A percentile compares a stretch with the other conserved stretches of the same genome.
phyloP scores from a whole-genome alignment of 37 sponge, comb jelly and placozoan species.

The Halichondria panicea region DNA sequence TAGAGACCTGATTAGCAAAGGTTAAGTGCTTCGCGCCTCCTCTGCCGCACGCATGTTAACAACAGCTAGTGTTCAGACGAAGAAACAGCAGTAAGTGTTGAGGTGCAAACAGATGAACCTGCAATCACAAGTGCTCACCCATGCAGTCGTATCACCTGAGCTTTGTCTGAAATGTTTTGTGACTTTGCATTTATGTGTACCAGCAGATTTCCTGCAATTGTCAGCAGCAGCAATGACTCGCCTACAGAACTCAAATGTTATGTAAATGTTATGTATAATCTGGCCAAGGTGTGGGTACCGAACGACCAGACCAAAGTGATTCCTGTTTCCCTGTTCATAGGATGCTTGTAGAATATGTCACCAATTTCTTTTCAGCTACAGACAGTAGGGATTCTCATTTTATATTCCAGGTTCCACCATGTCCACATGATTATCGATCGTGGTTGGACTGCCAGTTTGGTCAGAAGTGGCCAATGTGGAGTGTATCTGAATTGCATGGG shows the following conservation, averaged over 20 bases:
- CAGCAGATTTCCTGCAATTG: background rate
- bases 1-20: no score
- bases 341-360: background rate
- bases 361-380: background rate
- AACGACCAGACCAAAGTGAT: background rate
- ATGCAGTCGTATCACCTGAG: no score
- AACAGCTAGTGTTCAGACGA: no score
- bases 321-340: background rate
- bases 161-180: no score
- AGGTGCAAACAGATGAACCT: background rate
- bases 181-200: background rate
- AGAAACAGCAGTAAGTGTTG: background rate
- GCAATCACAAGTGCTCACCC: no score
- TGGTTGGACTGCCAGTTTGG: constrained; percentile 29
- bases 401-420: constrained; percentile 5
- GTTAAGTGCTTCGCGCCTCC: no score
- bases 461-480: constrained; percentile 36
- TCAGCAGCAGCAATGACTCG: background rate
- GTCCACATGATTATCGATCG: constrained; percentile 39
- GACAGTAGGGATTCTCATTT: background rate
- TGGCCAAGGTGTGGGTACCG: background rate
- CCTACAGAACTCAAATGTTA: background rate
- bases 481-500: background rate
- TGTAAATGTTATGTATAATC: background rate
- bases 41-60: no score